Evolutionary conservation across 2,888 invertebrate genomes (phyloP).

Genomic region (Lycocerus yunnanus): DNA sequence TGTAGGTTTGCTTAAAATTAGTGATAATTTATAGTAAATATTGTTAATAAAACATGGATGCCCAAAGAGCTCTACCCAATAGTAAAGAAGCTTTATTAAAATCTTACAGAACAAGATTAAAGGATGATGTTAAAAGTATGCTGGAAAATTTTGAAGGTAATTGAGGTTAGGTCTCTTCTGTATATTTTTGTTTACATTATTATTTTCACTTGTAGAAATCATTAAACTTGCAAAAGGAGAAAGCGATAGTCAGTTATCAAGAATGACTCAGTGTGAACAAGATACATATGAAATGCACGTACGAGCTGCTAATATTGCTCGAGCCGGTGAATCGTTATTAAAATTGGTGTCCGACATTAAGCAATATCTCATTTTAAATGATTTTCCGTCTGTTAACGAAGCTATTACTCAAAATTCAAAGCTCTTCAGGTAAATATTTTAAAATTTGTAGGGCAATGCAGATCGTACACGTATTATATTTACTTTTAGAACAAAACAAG

Average conservation of each 20-base stretch:
- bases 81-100: constrained; percentile 94
- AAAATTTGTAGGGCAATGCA: background rate
- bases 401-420: constrained; percentile 94
- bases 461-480: background rate
- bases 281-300: constrained; percentile 98
- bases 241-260: constrained; percentile 85
- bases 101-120: constrained; percentile 91
- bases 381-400: constrained; percentile 97
- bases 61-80: constrained; percentile 77
- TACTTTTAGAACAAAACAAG: constrained; percentile 75
- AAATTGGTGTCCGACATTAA: constrained; percentile 97
- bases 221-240: constrained; percentile 88
- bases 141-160: constrained; percentile 94
- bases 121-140: constrained; percentile 97
- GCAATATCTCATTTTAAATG: constrained; percentile 96
- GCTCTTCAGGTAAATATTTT: constrained; percentile 62
- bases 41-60: constrained; percentile 38
- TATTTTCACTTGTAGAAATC: constrained; percentile 68
- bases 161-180: constrained; percentile 30
- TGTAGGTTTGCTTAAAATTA: background rate
- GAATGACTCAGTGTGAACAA: constrained; percentile 92
- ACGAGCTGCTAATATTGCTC: constrained; percentile 92
- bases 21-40: background rate
- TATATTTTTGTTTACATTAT: constrained; percentile 4
- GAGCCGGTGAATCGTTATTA: constrained; percentile 96